Evolutionary conservation across 1,140 invertebrate genomes (phyloP), one percentile per base, ranked within the genome.

Genomic region (Apocrypta bakeri): DNA sequence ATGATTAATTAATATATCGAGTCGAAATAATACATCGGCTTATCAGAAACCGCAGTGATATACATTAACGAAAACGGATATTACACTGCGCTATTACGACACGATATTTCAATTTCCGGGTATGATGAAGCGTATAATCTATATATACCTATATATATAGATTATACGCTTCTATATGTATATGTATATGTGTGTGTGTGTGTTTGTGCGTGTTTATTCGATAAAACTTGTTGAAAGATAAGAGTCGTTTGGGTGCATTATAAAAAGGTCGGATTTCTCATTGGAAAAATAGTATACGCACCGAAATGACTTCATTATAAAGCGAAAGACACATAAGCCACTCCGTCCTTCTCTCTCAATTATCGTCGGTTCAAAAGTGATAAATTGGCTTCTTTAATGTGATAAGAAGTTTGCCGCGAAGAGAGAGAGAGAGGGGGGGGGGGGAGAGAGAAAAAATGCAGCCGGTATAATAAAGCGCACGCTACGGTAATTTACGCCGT

Each of bases 401-500:
- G 3, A 37, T 9, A 37, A 2, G n/a, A n/a, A n/a, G n/a, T n/a
- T n/a, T n/a, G n/a, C n/a, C n/a, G n/a, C n/a, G n/a, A n/a, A n/a
- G n/a, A n/a, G n/a, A n/a, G n/a, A n/a, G n/a, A n/a, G n/a, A n/a
- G n/a, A n/a, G n/a, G 8, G 27, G 11, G 68, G 6, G 68, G 2
- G 29, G 33, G 8, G 24, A 71, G 1, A 69, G 31, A n/a, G 8
- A 71, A 24, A 71, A 71, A 71, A 24, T n/a, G n/a, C n/a, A 71
- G 69, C 69, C 21, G 64, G 17, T 66, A n/a, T n/a, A 66, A 66
- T 66, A 66, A 66, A 66, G 64, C 78, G 75, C 72, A 66, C 61
- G 73, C 73, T 77, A 77, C 75, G 81, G 63, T 71, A 71, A 78
- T 77, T 77, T 71, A 29, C 81, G 75, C 64, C 77, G 40, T 66